phyloP scores from a whole-genome alignment of 2,797 vertebrate species.

The Xiphorhynchus erythropygius region DNA sequence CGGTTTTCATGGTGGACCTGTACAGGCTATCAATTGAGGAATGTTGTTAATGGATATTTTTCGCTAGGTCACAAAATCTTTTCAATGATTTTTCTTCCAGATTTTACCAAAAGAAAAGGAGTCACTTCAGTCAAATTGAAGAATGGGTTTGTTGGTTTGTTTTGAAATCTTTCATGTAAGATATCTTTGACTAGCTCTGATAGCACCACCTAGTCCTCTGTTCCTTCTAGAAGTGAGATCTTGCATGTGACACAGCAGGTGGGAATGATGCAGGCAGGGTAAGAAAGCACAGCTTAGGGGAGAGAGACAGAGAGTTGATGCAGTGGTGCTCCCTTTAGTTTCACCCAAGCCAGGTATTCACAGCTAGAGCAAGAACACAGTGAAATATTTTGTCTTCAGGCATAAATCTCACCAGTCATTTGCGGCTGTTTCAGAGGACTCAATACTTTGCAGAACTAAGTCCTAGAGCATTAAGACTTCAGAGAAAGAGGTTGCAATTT shows the following conservation, averaged over 20 bases:
- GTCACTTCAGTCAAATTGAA: neutral
- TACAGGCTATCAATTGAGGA: neutral
- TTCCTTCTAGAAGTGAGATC: neutral
- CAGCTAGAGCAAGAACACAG: neutral
- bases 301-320: neutral
- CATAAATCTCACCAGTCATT: neutral
- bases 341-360: neutral
- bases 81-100: neutral
- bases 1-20: neutral
- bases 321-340: accelerated
- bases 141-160: neutral
- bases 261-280: neutral
- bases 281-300: accelerated
- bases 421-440: neutral
- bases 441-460: neutral
- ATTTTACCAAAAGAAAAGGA: neutral
- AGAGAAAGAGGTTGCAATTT: neutral
- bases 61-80: neutral
- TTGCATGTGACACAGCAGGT: accelerated
- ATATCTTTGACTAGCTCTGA: neutral
- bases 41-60: neutral
- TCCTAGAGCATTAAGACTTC: neutral
- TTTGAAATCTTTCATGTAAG: neutral
- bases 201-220: neutral
- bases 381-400: accelerated